These are phyloP conservation scores for Altica lythri DNA, from an alignment of 2,888 invertebrate species.

Conservation along the genomic window DNA sequence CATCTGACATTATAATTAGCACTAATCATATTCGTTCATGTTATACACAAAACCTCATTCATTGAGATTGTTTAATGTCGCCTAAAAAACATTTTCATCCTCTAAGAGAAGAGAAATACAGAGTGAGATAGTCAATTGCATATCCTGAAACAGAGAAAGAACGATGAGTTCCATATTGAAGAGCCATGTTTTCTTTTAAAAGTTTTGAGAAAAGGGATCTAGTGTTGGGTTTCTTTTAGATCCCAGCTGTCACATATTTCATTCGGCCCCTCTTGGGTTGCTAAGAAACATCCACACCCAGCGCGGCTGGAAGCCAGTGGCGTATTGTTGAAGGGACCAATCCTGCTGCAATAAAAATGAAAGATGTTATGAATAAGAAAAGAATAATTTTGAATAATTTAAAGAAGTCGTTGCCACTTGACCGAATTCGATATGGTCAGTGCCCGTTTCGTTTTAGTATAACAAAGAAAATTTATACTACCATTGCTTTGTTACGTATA, in stretches of 20 bases:
- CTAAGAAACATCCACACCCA: conserved; percentile 29
- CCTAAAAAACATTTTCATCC: conserved; percentile 22
- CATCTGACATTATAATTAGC: conserved; percentile 26
- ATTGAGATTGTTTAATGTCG: conserved; percentile 21
- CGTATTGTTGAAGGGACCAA: conserved; percentile 9
- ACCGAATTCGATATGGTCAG: conserved; percentile 2
- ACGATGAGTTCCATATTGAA: conserved; percentile 33
- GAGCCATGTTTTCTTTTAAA: conserved; percentile 33
- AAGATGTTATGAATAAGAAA: conserved; percentile 5
- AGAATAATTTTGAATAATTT: conserved; percentile 11
- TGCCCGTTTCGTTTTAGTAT: no score
- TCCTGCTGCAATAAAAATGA: conserved; percentile 10
- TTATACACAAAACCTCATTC: conserved; percentile 16
- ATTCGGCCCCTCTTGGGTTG: conserved; percentile 36
- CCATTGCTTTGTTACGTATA: no score
- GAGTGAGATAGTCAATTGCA: no score
- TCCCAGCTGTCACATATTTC: conserved; percentile 39
- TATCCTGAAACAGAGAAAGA: no score
- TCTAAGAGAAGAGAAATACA: no score
- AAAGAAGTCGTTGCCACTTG: conserved; percentile 1
- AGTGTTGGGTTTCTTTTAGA: conserved; percentile 32
- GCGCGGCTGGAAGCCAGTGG: conserved; percentile 12
- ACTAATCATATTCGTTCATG: conserved; percentile 23
- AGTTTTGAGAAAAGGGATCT: conserved; percentile 29
- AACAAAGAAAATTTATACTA: background rate